These are phyloP conservation scores for Callipepla squamata DNA, from an alignment of 2,113 vertebrate species.

Conservation along the genomic window DNA sequence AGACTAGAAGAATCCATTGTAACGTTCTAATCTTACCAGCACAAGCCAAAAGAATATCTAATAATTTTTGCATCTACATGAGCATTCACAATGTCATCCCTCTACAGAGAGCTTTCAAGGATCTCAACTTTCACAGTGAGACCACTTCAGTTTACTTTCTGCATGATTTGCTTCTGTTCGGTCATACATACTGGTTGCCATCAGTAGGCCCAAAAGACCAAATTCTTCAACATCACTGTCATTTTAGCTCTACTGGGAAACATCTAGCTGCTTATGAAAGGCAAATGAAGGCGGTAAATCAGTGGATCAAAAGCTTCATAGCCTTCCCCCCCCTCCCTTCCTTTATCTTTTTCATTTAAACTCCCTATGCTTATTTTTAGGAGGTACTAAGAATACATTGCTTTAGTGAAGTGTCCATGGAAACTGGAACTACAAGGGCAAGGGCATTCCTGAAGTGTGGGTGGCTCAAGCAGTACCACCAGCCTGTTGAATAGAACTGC, in stretches of 20 bases:
- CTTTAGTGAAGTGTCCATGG: slow-evolving; percentile 38
- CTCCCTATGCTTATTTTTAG: slow-evolving; percentile 43
- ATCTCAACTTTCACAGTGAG: neutral
- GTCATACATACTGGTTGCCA: accelerated
- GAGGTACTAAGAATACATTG: neutral
- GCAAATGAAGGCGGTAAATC: neutral
- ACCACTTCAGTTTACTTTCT: neutral
- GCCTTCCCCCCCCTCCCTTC: no score
- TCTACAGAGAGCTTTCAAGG: neutral
- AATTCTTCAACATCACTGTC: neutral
- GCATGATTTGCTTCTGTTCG: neutral
- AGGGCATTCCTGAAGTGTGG: slow-evolving; percentile 15
- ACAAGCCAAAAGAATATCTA: neutral
- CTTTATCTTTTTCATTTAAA: neutral
- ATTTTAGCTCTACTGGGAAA: neutral
- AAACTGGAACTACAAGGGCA: slow-evolving; percentile 9
- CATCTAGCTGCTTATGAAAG: neutral
- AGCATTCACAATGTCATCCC: neutral
- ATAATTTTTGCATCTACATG: neutral
- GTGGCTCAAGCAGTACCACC: neutral
- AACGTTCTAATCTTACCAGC: neutral
- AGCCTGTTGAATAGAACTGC: neutral
- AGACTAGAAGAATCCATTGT: neutral
- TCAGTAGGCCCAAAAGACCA: neutral
- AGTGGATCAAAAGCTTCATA: neutral